These are phyloP conservation scores for Ptychochromis oligacanthus DNA, from an alignment of 2,113 vertebrate species.

Conservation along the genomic window DNA sequence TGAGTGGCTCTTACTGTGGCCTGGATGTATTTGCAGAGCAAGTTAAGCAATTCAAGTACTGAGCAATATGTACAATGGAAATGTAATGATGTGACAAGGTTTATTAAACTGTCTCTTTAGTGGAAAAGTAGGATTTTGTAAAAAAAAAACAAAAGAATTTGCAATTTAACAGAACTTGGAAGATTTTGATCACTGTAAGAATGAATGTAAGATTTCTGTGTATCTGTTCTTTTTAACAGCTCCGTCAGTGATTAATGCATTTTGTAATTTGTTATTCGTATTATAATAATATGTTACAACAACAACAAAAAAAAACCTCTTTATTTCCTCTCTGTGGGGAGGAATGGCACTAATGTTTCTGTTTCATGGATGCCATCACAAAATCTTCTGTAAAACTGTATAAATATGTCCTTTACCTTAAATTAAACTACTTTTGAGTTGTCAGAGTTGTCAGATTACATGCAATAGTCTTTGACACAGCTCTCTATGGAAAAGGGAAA, in stretches of 20 bases:
- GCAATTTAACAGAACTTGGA: rapidly evolving
- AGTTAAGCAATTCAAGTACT: constrained; percentile 12
- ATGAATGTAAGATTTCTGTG: not conserved
- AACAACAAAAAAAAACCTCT: no score
- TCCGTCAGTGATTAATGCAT: not conserved
- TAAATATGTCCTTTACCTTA: not conserved
- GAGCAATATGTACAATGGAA: constrained; percentile 17
- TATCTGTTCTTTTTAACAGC: not conserved
- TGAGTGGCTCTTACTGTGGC: not conserved
- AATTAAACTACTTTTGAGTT: not conserved
- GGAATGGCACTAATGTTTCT: not conserved
- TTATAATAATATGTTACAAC: not conserved
- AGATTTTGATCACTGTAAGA: not conserved
- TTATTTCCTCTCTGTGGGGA: no score
- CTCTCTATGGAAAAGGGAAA: not conserved
- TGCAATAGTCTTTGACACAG: not conserved
- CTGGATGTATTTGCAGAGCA: not conserved
- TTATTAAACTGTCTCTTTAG: not conserved
- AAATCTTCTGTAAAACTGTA: not conserved
- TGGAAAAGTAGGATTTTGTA: not conserved
- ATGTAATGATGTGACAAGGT: not conserved
- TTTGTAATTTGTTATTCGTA: not conserved
- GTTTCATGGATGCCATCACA: not conserved
- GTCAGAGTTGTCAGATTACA: not conserved
- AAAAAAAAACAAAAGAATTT: no score